These are phyloP conservation scores for Magallana gigas DNA, from an alignment of 1,140 invertebrate genomes.

Conservation along the genomic window DNA sequence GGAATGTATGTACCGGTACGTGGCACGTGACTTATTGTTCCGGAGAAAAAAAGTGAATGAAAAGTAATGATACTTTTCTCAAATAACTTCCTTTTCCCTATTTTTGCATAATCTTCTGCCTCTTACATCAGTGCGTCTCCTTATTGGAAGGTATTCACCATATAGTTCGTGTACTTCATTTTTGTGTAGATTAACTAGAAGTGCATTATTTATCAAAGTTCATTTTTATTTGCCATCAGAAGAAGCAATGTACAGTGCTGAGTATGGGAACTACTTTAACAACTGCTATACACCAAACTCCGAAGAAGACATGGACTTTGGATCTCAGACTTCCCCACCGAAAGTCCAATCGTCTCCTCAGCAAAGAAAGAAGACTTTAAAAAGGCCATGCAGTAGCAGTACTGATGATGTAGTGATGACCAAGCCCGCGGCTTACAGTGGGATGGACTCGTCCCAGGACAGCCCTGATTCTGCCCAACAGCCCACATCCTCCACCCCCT, in stretches of 20 bases:
- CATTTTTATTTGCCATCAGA: neutral
- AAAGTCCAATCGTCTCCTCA: neutral
- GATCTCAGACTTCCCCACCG: neutral
- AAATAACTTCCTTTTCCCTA: slow-evolving; percentile 2
- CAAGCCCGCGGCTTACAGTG: neutral
- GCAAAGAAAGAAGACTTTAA: neutral
- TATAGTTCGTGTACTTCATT: too few relatives aligned
- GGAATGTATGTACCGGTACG: too few relatives aligned
- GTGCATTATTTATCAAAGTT: too few relatives aligned
- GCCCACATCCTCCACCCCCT: neutral
- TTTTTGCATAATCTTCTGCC: neutral
- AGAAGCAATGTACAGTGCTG: neutral
- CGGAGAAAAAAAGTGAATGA: neutral
- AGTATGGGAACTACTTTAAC: neutral
- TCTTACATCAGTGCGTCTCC: neutral
- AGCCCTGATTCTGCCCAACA: neutral
- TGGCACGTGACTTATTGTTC: neutral
- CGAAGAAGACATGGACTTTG: slow-evolving; percentile 5
- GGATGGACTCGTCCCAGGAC: neutral
- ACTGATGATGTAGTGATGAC: neutral
- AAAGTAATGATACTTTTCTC: neutral
- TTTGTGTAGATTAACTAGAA: too few relatives aligned
- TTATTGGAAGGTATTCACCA: neutral
- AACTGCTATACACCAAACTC: neutral
- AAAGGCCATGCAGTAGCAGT: neutral